These are phyloP conservation scores for Chrysolophus pictus DNA, from an alignment of 2,797 vertebrate genomes.

Conservation along the genomic window DNA sequence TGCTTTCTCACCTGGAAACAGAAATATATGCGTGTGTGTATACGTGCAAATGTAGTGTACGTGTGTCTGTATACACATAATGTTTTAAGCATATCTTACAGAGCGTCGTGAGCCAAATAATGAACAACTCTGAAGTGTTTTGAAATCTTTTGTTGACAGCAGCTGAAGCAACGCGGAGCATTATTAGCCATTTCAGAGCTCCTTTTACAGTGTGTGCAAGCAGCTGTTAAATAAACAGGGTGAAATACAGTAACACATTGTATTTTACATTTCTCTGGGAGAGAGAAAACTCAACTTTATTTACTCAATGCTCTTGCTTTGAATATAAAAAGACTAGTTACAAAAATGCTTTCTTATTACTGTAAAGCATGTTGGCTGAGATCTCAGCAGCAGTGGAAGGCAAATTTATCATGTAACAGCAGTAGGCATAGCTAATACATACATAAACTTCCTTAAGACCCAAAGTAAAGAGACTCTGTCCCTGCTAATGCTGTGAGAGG, in stretches of 20 bases:
- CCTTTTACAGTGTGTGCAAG: background rate
- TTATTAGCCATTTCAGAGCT: background rate
- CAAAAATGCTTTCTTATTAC: constrained; percentile 46
- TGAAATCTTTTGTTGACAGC: constrained; percentile 17
- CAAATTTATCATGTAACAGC: constrained; percentile 19
- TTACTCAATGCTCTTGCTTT: constrained; percentile 14
- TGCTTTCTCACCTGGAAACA: background rate
- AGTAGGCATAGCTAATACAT: background rate
- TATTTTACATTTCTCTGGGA: constrained; percentile 1
- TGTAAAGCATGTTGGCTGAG: constrained; percentile 22
- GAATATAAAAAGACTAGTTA: constrained; percentile 35
- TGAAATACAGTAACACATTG: background rate
- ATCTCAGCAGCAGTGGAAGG: constrained; percentile 14
- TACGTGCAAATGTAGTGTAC: background rate
- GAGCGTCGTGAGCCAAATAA: background rate
- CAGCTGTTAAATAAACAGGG: background rate
- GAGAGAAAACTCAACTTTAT: background rate
- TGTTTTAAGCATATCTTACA: background rate
- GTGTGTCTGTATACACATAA: background rate
- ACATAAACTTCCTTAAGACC: constrained; percentile 22
- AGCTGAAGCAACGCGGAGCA: constrained; percentile 9
- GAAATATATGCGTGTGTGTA: background rate
- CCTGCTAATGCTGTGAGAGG: background rate
- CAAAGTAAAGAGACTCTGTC: background rate
- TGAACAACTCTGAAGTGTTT: background rate